Conservation (phyloP, 2,888 invertebrate species). For the Drosophila putrida region DNA sequence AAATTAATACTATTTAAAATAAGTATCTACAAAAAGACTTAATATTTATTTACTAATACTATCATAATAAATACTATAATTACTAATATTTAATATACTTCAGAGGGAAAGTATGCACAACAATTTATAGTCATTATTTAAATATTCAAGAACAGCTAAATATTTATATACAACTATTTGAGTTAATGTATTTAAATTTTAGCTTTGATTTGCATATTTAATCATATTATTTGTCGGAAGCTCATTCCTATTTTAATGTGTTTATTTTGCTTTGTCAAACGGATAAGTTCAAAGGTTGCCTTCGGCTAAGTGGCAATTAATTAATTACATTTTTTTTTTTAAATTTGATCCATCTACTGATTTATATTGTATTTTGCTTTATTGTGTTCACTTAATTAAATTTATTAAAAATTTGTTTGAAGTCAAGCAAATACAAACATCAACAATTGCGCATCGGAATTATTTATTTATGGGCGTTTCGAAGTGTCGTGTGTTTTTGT, state of each 20-base stretch:
- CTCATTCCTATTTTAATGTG: background rate
- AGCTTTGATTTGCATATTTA: constrained; percentile 13
- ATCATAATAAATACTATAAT: background rate
- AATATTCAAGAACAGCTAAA: background rate
- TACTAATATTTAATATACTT: too few relatives aligned
- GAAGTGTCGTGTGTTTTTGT: constrained; percentile 14
- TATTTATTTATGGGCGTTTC: constrained; percentile 49
- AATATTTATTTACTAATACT: background rate
- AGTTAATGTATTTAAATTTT: background rate
- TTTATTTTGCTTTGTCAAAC: constrained; percentile 10
- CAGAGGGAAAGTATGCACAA: background rate
- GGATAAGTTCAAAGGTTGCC: constrained; percentile 17
- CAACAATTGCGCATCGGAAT: constrained; percentile 23
- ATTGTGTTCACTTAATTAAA: constrained; percentile 44
- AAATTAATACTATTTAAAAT: too few relatives aligned
- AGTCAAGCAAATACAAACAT: constrained; percentile 13
- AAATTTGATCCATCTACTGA: constrained; percentile 3
- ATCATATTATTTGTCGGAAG: constrained; percentile 1
- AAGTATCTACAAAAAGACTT: background rate
- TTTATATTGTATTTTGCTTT: constrained; percentile 10
- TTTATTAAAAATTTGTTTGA: constrained; percentile 24
- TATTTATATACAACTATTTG: background rate
- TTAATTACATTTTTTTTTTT: constrained; percentile 33
- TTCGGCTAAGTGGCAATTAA: constrained; percentile 39
- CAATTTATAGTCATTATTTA: too few relatives aligned